phyloP scores from a whole-genome alignment of 2,888 invertebrate species.

The Gisinianus flammeolus region DNA sequence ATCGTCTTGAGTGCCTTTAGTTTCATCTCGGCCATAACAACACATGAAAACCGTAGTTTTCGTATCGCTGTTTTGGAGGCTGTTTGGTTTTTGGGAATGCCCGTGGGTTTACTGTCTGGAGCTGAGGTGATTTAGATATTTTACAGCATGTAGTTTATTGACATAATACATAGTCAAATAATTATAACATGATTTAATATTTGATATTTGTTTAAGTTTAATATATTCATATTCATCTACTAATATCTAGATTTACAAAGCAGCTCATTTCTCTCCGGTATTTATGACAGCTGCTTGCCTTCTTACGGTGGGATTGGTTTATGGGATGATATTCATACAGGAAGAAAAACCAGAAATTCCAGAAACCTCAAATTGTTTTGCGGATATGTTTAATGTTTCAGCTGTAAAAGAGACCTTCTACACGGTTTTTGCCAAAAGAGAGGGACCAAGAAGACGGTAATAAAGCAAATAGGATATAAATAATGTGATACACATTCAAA shows the following conservation, averaged over 20 bases:
- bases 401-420: slow-evolving; percentile 68
- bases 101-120: slow-evolving; percentile 69
- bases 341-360: slow-evolving; percentile 44
- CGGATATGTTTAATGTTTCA: slow-evolving; percentile 52
- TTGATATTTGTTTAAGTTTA: background rate
- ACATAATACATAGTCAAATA: background rate
- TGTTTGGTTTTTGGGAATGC: slow-evolving; percentile 66
- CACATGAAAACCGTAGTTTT: slow-evolving; percentile 68
- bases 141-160: background rate
- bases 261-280: slow-evolving; percentile 65
- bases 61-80: slow-evolving; percentile 55
- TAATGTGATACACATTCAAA: background rate
- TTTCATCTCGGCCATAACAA: slow-evolving; percentile 72
- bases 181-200: background rate
- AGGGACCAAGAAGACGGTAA: slow-evolving; percentile 63
- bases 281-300: slow-evolving; percentile 64
- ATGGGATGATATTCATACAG: slow-evolving; percentile 64
- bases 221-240: background rate
- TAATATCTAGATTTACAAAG: slow-evolving; percentile 47
- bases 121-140: slow-evolving; percentile 51
- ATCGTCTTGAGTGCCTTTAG: slow-evolving; percentile 70
- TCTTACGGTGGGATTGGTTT: slow-evolving; percentile 64
- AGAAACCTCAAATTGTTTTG: slow-evolving; percentile 26
- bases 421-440: slow-evolving; percentile 67
- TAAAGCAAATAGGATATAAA: background rate